Evolutionary conservation across 23 tunicate species (phyloP).

Genomic region (Phallusia fumigata): DNA sequence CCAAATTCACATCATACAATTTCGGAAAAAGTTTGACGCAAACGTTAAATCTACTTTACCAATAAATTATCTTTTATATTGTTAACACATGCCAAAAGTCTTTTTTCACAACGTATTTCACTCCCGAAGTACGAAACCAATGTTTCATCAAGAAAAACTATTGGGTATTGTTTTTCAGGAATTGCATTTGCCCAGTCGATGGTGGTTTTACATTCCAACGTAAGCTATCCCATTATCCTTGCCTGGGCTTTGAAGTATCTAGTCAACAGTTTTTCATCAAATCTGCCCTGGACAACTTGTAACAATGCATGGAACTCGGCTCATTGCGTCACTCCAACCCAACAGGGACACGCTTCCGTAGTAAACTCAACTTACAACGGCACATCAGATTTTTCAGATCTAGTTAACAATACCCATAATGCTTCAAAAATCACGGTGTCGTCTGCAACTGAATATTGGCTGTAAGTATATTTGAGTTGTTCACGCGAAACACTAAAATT

Average conservation of each 20-base stretch:
- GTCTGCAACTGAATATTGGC: neutral
- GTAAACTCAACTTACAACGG: neutral
- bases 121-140: too few relatives aligned
- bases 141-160: too few relatives aligned
- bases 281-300: constrained; percentile 2
- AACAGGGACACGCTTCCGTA: neutral
- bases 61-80: too few relatives aligned
- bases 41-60: too few relatives aligned
- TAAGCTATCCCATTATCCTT: constrained; percentile 1
- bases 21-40: too few relatives aligned
- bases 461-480: neutral
- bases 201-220: constrained; percentile 4
- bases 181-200: neutral
- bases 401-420: neutral
- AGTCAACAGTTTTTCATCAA: neutral
- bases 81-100: too few relatives aligned
- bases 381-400: neutral
- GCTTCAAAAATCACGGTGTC: neutral
- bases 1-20: too few relatives aligned
- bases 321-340: neutral
- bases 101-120: too few relatives aligned
- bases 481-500: too few relatives aligned
- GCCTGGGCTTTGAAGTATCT: constrained; percentile 5
- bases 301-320: neutral
- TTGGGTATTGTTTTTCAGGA: neutral